A percentile compares a stretch with the other conserved stretches of the same genome.
Conservation (phyloP, 2,888 invertebrate species). For the Agonopterix alstromeriana region DNA sequence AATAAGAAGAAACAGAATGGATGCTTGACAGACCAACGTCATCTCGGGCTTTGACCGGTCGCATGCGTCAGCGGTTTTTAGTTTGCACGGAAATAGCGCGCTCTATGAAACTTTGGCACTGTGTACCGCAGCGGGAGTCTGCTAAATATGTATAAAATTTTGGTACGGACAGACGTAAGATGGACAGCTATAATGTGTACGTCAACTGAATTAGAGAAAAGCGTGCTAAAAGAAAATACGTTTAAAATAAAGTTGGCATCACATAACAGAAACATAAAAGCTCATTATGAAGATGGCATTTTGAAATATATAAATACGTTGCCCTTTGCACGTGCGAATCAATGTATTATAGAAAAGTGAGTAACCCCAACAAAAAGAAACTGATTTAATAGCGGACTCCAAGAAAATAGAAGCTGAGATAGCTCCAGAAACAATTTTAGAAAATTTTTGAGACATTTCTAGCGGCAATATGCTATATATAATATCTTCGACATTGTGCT, state of each 20-base stretch:
- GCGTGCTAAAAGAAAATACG: background rate
- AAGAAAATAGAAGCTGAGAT: too few relatives aligned
- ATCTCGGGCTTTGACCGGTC: conserved; percentile 44
- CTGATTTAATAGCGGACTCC: too few relatives aligned
- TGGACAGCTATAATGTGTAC: background rate
- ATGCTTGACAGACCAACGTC: conserved; percentile 5
- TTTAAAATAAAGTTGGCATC: too few relatives aligned
- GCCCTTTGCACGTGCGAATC: too few relatives aligned
- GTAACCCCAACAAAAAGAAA: too few relatives aligned
- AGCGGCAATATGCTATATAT: too few relatives aligned
- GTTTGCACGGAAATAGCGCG: conserved; percentile 47
- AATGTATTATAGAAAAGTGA: too few relatives aligned
- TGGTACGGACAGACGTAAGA: background rate
- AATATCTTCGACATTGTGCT: too few relatives aligned
- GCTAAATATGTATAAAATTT: conserved; percentile 26
- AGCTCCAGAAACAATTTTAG: too few relatives aligned
- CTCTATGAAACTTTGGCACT: conserved; percentile 55
- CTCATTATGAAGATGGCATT: too few relatives aligned
- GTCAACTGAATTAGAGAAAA: background rate
- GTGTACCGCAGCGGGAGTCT: conserved; percentile 53
- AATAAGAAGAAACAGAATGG: background rate
- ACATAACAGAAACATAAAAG: too few relatives aligned
- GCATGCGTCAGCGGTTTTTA: conserved; percentile 37
- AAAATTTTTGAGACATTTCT: too few relatives aligned
- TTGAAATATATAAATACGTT: background rate